A percentile compares a stretch with the other conserved stretches of the same genome.
phyloP scores from a whole-genome alignment of 2,888 invertebrate species.

The Caradrina kadenii region DNA sequence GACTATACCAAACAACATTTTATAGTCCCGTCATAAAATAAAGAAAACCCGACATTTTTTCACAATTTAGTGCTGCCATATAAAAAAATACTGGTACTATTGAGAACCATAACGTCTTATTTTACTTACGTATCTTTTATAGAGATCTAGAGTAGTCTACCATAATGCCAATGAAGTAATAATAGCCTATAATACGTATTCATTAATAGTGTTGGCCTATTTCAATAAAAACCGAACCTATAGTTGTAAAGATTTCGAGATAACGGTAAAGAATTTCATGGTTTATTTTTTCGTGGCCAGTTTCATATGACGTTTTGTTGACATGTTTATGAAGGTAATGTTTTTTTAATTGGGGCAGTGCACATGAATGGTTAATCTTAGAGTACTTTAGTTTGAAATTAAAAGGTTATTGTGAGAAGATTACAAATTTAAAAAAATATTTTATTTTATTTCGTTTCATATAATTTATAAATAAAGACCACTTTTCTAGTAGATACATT shows the following conservation, averaged over 20 bases:
- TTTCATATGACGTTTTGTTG: neutral
- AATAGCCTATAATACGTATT: slow-evolving; percentile 50
- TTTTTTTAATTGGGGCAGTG: slow-evolving; percentile 4
- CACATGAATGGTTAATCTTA: neutral
- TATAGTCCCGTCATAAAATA: slow-evolving; percentile 48
- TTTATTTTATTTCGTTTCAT: no score
- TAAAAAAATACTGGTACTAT: slow-evolving; percentile 55
- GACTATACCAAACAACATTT: slow-evolving; percentile 44
- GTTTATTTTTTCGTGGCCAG: slow-evolving; percentile 21
- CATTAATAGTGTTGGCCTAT: slow-evolving; percentile 56
- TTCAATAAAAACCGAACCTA: slow-evolving; percentile 52
- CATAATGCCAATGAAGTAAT: slow-evolving; percentile 58
- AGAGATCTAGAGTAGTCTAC: slow-evolving; percentile 48
- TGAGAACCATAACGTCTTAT: slow-evolving; percentile 52
- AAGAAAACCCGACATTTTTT: slow-evolving; percentile 37
- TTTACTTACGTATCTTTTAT: slow-evolving; percentile 56
- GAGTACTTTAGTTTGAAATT: neutral
- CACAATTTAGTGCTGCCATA: slow-evolving; percentile 46
- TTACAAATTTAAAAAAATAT: no score
- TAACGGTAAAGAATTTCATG: slow-evolving; percentile 19
- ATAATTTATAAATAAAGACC: no score
- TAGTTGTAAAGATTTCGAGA: slow-evolving; percentile 55
- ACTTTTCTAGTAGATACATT: no score
- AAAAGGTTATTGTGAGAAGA: neutral
- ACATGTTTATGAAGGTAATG: slow-evolving; percentile 4